phyloP scores from a whole-genome alignment of 1,140 invertebrate species.

The Drosophila lacertosa region DNA sequence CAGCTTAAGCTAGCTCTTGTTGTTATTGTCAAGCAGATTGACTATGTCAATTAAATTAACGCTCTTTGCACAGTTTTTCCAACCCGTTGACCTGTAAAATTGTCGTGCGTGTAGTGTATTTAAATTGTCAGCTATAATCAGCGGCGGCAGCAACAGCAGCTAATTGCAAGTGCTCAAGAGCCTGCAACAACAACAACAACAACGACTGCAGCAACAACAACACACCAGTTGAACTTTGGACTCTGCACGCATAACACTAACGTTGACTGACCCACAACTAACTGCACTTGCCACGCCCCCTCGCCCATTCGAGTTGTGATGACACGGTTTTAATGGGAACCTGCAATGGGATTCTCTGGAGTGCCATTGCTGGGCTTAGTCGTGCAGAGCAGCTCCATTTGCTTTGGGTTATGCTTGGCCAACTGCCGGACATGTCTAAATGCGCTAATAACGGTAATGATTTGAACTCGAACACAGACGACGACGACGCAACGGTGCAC shows the following conservation, averaged over 20 bases:
- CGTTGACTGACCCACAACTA: constrained; percentile 37
- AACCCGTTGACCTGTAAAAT: background rate
- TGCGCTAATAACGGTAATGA: constrained; percentile 48
- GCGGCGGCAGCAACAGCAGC: constrained; percentile 10
- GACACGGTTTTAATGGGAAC: constrained; percentile 32
- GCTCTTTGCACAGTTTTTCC: too few relatives aligned
- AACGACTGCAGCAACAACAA: background rate
- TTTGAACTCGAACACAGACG: constrained; percentile 29
- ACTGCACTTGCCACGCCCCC: constrained; percentile 20
- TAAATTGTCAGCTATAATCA: constrained; percentile 5
- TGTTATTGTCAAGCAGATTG: too few relatives aligned
- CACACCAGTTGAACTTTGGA: constrained; percentile 12
- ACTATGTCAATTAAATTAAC: too few relatives aligned
- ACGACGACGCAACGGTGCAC: constrained; percentile 49
- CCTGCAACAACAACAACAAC: background rate
- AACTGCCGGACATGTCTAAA: constrained; percentile 31
- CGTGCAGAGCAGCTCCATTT: constrained; percentile 38
- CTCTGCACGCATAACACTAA: constrained; percentile 12
- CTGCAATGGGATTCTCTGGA: constrained; percentile 36
- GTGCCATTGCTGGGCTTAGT: constrained; percentile 33
- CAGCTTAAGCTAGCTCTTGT: too few relatives aligned
- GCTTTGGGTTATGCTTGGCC: constrained; percentile 28
- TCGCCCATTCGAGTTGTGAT: background rate
- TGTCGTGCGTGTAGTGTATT: background rate
- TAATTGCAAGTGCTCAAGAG: constrained; percentile 21